Base-by-base conservation (phyloP, 92 coral and sea anemone genomes). In the Metridium senile region DNA sequence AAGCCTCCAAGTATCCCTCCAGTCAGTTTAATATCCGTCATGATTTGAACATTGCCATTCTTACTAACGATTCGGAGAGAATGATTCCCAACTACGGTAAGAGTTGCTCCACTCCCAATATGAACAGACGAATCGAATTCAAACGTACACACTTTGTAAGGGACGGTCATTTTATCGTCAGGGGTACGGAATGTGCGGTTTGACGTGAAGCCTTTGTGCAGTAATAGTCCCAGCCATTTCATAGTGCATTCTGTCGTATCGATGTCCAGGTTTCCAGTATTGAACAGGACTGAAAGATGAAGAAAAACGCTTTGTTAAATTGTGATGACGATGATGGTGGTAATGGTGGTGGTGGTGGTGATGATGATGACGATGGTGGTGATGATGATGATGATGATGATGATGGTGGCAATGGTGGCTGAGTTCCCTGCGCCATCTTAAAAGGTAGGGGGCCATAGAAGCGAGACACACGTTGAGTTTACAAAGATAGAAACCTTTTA, bases 191-290 rank as follows among this genome's bases (percentile, higher is more conserved):
- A 74, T 19, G 52, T 27, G 26, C 61, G 46, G 3, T 2, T 2
- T 10, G 63, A 34, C 16, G 33, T 11, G 6, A 7, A 0, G 45
- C 91, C 91, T 17, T 35, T 18, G 51, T 83, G 86, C 2, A 33
- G 23, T 26, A 82, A 59, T 25, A 66, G 58, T 26, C 28, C 23
- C 11, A 35, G 1, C 89, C 93, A 84, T 10, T 53, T 68, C 87
- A 88, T 88, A 28, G 56, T 29, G 79, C 93, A 88, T 29, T 16
- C 62, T 9, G 93, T 58, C 0, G 93, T 84, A 84, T 88, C 75
- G 62, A 88, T 81, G 21, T 22, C 72, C 33, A 88, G 68, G 27
- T 8, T 35, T 35, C 65, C 84, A 31, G 47, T 27, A 53, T 75
- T 75, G 57, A 88, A 88, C 33, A 59, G 74, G 61, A 87, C 92